phyloP scores from a whole-genome alignment of 2,797 vertebrate species.

The Sebastes itinus region DNA sequence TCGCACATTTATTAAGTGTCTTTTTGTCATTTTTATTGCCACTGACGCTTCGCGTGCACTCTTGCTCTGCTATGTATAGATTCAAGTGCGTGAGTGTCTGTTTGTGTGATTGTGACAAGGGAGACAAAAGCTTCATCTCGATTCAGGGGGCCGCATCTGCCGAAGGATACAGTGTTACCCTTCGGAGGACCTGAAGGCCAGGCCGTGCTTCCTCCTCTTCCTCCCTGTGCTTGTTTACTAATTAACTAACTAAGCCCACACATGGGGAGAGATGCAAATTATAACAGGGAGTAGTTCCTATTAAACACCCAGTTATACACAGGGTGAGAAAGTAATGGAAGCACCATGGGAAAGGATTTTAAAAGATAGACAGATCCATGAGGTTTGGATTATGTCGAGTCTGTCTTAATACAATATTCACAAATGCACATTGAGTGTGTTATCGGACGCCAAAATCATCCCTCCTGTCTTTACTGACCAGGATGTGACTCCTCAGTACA shows the following conservation, averaged over 20 bases:
- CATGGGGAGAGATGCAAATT: not conserved
- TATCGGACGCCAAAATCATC: too few species aligned
- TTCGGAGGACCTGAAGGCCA: not conserved
- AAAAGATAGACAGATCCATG: not conserved
- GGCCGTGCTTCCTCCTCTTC: not conserved
- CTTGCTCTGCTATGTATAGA: not conserved
- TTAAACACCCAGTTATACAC: not conserved
- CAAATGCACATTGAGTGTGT: not conserved
- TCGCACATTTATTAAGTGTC: conserved; percentile 4
- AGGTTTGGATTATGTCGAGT: not conserved
- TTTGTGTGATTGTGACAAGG: not conserved
- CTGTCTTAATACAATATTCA: not conserved
- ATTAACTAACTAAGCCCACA: not conserved
- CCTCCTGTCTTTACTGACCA: too few species aligned
- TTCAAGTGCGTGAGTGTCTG: not conserved
- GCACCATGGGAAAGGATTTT: not conserved
- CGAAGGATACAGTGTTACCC: not conserved
- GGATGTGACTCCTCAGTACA: too few species aligned
- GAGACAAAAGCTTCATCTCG: not conserved
- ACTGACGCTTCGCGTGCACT: not conserved
- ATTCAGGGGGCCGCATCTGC: not conserved
- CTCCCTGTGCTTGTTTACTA: not conserved
- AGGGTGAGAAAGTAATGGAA: not conserved
- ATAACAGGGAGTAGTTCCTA: not conserved
- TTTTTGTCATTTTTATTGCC: not conserved